Base-by-base conservation (phyloP, 1,140 invertebrate genomes). In the Pseudomyrmex sp. region DNA sequence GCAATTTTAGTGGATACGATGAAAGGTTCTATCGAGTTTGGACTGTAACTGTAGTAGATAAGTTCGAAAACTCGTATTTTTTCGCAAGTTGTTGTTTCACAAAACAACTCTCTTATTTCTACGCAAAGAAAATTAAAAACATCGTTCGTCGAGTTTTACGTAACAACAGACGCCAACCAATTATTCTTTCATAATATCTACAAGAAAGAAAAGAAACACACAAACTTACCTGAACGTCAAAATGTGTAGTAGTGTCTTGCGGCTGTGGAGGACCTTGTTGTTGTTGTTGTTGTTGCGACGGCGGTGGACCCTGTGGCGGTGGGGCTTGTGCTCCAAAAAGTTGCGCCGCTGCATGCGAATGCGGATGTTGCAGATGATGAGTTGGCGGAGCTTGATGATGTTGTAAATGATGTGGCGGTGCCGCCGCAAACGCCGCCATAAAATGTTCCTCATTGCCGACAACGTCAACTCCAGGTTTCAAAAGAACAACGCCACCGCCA, bases 271-370 rank as follows among this genome's bases (percentile, higher is more conserved):
- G 93, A 13, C 93, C 95, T 89, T 97, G 95, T 76, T 96, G 96
- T 85, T 96, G 96, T 87, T 96, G 96, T 50, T 96, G 95, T 63
- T 96, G 96, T 82, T 95, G 95, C 5, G 93, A 93, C 2, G 93
- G 94, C 7, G 93, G 93, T 13, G 93, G 93, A 4, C 93, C 93
- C 75, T 94, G 93, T 12, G 91, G 93, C 59, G 93, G 92, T 62
- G 95, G 92, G 35, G 95, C 95, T 89, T 95, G 95, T 9, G 92
- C 93, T 8, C 93, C 94, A 74, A 93, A 94, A 20, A 94, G 89
- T 76, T 95, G 94, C 7, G 93, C 94, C 59, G 93, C 94, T 58
- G 93, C 93, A 82, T 94, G 94, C 48, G 94, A 94, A 35, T 94
- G 94, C 7, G 93, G 92, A 89, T 94, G 93, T 23, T 93, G 93